phyloP scores from a whole-genome alignment of 2,888 invertebrate species.

The Cosmia pyralina region DNA sequence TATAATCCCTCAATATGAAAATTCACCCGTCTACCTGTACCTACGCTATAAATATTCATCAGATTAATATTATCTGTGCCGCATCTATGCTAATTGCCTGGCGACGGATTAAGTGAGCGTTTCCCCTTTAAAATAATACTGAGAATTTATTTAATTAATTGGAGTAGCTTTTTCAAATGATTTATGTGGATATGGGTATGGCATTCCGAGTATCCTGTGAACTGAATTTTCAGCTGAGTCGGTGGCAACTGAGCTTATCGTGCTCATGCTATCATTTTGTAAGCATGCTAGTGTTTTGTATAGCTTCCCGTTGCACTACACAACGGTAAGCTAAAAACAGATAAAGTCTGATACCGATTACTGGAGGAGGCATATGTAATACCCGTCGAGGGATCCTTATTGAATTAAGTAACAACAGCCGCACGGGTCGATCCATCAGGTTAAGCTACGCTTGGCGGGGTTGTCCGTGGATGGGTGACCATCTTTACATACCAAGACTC shows the following conservation, averaged over 20 bases:
- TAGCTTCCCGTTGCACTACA: no score
- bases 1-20: slow-evolving; percentile 56
- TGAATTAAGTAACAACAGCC: no score
- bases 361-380: not conserved
- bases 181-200: not conserved
- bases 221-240: not conserved
- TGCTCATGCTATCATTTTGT: not conserved
- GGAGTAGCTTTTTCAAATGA: not conserved
- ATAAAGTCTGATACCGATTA: not conserved
- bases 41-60: slow-evolving; percentile 53
- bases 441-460: no score
- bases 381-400: not conserved
- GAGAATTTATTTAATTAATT: slow-evolving; percentile 25
- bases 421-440: no score
- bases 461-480: no score
- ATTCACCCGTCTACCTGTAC: slow-evolving; percentile 51
- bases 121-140: slow-evolving; percentile 30
- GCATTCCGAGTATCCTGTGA: not conserved
- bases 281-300: not conserved
- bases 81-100: slow-evolving; percentile 50
- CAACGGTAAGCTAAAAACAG: not conserved
- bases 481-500: no score
- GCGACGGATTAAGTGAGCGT: slow-evolving; percentile 41
- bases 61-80: slow-evolving; percentile 43
- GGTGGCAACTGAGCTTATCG: not conserved